Conservation (phyloP, 2,797 vertebrate species). For the Poeciliopsis turneri region DNA sequence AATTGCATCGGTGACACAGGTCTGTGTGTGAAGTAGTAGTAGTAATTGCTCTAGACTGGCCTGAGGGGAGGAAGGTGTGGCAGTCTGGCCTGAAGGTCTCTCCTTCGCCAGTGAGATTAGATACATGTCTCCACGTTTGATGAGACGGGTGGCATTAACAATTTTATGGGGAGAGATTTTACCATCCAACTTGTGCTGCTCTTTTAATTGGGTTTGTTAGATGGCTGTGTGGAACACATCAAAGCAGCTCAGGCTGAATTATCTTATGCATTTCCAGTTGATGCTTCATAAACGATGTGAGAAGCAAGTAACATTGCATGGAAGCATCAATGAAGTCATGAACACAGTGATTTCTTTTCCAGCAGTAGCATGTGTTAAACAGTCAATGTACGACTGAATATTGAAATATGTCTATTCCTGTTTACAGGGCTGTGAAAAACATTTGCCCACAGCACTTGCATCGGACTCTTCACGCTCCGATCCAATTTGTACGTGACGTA, state of each 20-base stretch:
- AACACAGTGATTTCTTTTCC: not conserved
- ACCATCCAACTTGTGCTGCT: constrained; percentile 17
- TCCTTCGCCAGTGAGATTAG: constrained; percentile 54
- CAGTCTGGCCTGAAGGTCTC: constrained; percentile 58
- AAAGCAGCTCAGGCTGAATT: constrained; percentile 2
- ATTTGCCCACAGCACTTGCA: not conserved
- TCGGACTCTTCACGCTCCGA: not conserved
- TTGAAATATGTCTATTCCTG: too few species aligned
- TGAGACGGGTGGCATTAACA: constrained; percentile 47
- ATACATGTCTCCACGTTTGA: constrained; percentile 57
- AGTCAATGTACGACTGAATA: not conserved
- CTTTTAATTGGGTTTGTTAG: constrained; percentile 20
- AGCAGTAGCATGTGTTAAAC: not conserved
- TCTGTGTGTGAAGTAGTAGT: constrained; percentile 61
- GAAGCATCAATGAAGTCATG: not conserved
- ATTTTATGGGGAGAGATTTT: constrained; percentile 44
- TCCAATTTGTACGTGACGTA: not conserved
- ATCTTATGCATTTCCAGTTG: not conserved
- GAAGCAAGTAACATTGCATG: not conserved
- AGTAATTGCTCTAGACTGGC: constrained; percentile 68
- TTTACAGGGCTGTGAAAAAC: not conserved
- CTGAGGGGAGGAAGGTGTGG: constrained; percentile 51
- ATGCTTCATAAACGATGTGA: not conserved
- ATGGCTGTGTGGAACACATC: not conserved
- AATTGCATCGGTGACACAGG: constrained; percentile 70